Base-by-base conservation (phyloP, 2,888 invertebrate species). In the Cheilosia grossa region DNA sequence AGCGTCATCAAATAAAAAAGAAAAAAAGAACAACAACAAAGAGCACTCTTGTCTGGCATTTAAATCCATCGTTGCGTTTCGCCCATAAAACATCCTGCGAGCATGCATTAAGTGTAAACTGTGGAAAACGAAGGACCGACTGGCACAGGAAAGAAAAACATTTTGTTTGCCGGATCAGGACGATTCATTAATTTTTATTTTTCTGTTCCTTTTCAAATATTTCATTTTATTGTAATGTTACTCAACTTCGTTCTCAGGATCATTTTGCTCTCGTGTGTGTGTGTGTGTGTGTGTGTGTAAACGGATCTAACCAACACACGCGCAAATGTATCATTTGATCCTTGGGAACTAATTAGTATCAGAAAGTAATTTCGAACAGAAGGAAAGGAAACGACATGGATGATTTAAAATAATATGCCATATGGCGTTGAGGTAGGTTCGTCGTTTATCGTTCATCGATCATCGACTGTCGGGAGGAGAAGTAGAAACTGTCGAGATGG, bases 261-360 rank as follows among this genome's bases (percentile, higher is more conserved):
- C 69, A 51, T 21, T 37, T 49, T 37, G 17, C 56, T 53, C 17
- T n/a, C 63, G 37, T 21, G 78, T 59, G 42, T 40, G 21, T 33
- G 10, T 49, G n/a, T 21, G 21, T 21, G 21, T 33, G 10, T 49
- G n/a, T 21, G 21, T 21, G 2, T 19, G 10, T 13, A n/a, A 9
- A 13, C 15, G 7, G 4, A 9, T 17, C 44, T n/a, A 9, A 44
- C 44, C 9, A 49, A 49, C 17, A 2, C 24, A 24, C n/a, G 2
- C 24, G 2, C 2, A 19, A 19, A 17, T 64, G 40, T 40, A 64
- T 63, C 67, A 56, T 58, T 59, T 47, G 64, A 77, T 81, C 85
- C 75, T 81, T 85, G 85, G 81, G 72, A 85, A 85, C 81, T 77
- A 81, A 85, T 85, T 72, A 77, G 81, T 72, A 81, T 67, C 44